A percentile compares a stretch with the other conserved stretches of the same genome.
phyloP scores from a whole-genome alignment of 2,113 vertebrate genomes.

The Physeter macrocephalus region DNA sequence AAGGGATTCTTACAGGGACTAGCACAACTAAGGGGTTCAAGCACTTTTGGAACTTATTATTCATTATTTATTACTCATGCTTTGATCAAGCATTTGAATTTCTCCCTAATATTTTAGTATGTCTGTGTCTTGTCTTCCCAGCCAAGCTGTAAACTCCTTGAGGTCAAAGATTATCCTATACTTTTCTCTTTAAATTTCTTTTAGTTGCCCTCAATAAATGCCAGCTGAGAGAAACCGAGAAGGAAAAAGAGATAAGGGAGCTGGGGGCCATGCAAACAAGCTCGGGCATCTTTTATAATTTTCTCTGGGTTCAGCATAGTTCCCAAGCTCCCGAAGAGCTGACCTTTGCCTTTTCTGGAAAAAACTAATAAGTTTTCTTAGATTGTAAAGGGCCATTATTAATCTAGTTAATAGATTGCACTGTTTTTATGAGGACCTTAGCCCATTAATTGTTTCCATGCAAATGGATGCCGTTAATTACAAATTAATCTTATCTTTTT shows the following conservation, averaged over 20 bases:
- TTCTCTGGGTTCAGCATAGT: slow-evolving; percentile 41
- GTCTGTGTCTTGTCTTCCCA: not conserved
- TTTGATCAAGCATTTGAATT: not conserved
- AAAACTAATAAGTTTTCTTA: slow-evolving; percentile 69
- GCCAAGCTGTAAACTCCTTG: not conserved
- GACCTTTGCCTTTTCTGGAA: slow-evolving; percentile 70
- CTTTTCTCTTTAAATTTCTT: slow-evolving; percentile 11
- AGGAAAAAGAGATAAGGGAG: slow-evolving; percentile 5
- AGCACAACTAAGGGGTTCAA: not conserved
- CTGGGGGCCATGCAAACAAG: slow-evolving; percentile 21
- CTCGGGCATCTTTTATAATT: slow-evolving; percentile 48
- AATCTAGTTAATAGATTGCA: slow-evolving; percentile 75
- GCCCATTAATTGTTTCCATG: slow-evolving; percentile 76
- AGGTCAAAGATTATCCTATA: not conserved
- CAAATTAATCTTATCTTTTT: slow-evolving; percentile 77
- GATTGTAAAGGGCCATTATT: slow-evolving; percentile 66
- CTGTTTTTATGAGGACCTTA: slow-evolving; percentile 74
- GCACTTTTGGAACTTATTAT: not conserved
- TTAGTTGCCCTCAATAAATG: not conserved
- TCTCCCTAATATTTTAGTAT: not conserved
- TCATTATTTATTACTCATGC: not conserved
- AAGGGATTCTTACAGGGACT: not conserved
- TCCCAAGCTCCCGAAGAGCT: slow-evolving; percentile 44
- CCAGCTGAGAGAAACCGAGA: not conserved
- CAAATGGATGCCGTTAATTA: slow-evolving; percentile 75